Conservation (phyloP, 2,113 vertebrate species). For the Eclectus roratus region DNA sequence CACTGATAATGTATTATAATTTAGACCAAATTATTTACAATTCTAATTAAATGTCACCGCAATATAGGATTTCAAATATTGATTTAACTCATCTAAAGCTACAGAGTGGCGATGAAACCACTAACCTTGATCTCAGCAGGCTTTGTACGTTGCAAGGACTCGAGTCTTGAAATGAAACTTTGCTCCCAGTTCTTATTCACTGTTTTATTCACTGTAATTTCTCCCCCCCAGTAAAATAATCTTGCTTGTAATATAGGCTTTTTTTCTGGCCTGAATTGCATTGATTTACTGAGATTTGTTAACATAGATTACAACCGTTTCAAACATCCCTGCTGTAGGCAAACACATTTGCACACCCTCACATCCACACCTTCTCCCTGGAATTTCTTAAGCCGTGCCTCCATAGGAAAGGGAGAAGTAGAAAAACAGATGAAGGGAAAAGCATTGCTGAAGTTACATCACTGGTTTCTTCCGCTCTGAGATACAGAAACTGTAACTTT, state of each 20-base stretch:
- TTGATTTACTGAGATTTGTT: not conserved
- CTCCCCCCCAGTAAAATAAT: not conserved
- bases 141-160: not conserved
- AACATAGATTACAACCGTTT: not conserved
- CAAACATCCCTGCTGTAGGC: not conserved
- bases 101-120: not conserved
- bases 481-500: not conserved
- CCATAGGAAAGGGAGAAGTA: not conserved
- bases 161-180: not conserved
- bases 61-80: not conserved
- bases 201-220: not conserved
- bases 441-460: not conserved
- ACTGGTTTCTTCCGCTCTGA: not conserved
- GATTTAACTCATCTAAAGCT: not conserved
- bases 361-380: not conserved
- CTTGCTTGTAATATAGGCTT: not conserved
- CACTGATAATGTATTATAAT: not conserved
- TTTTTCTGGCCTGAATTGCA: not conserved
- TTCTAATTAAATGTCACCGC: not conserved
- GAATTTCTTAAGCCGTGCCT: not conserved
- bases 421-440: not conserved
- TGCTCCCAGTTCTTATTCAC: not conserved
- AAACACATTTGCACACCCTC: not conserved
- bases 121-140: not conserved
- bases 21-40: constrained; percentile 1